Percentiles rank a stretch among this genome's conserved stretches.
Evolutionary conservation across 2,113 vertebrate species (phyloP).

Genomic region (Python bivittatus): DNA sequence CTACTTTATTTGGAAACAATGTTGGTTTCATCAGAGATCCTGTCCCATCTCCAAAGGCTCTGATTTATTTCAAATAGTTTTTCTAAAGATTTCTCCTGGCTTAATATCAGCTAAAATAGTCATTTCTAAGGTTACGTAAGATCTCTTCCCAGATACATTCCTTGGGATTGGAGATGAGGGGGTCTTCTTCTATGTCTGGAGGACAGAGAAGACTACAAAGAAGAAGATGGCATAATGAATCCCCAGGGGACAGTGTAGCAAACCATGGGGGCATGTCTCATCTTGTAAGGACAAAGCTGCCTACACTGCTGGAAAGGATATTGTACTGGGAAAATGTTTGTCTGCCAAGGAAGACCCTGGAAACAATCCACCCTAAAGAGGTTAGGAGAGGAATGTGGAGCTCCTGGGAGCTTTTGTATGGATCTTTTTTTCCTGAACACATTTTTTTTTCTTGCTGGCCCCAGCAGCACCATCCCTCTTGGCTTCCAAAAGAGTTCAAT

Average conservation of each 20-base stretch:
- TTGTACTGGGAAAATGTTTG: slow-evolving; percentile 20
- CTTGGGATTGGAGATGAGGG: not conserved
- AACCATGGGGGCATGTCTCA: not conserved
- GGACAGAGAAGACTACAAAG: slow-evolving; percentile 19
- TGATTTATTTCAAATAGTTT: slow-evolving; percentile 18
- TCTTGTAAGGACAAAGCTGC: slow-evolving; percentile 15
- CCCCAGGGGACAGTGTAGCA: slow-evolving; percentile 6
- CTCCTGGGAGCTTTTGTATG: slow-evolving; percentile 31
- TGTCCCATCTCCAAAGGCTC: not conserved
- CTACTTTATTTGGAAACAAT: not conserved
- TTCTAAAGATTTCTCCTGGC: not conserved
- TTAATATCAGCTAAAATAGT: not conserved
- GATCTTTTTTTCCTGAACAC: not conserved
- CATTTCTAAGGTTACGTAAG: not conserved
- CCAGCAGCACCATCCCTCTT: slow-evolving; percentile 3
- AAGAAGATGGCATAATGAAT: slow-evolving; percentile 8
- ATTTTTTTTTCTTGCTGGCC: slow-evolving; percentile 15
- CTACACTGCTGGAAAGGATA: slow-evolving; percentile 14
- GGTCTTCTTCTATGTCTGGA: not conserved
- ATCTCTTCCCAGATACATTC: not conserved
- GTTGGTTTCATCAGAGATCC: not conserved
- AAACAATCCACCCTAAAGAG: slow-evolving; percentile 38
- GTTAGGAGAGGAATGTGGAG: slow-evolving; percentile 30
- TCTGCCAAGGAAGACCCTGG: slow-evolving; percentile 6
- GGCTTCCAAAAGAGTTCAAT: slow-evolving; percentile 18